Evolutionary conservation across 2,113 vertebrate genomes (phyloP).

Genomic region (Erythrocercus mccallii): DNA sequence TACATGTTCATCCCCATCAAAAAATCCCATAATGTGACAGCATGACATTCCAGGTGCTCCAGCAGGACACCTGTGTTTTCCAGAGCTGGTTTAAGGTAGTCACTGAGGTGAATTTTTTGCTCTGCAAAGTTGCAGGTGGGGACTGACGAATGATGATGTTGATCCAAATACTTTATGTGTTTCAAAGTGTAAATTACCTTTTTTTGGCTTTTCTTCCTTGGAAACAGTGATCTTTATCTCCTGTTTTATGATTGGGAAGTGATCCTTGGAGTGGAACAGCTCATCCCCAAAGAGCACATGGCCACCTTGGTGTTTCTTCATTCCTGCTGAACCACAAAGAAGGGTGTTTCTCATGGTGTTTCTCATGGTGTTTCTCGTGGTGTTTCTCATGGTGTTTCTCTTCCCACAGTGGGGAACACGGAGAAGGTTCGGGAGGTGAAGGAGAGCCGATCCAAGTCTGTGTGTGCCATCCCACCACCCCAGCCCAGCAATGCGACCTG

Average conservation of each 20-base stretch:
- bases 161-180: neutral
- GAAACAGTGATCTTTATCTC: neutral
- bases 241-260: neutral
- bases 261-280: neutral
- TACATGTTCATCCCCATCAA: accelerated
- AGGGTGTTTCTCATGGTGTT: neutral
- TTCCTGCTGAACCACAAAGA: neutral
- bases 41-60: neutral
- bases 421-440: neutral
- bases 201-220: neutral
- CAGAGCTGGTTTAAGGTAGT: neutral
- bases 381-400: neutral
- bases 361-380: neutral
- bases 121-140: neutral
- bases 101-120: neutral
- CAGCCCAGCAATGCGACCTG: neutral
- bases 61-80: neutral
- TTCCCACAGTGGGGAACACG: neutral
- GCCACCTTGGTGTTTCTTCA: neutral
- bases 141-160: neutral
- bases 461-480: neutral
- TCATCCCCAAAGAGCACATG: neutral
- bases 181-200: neutral
- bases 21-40: too few relatives aligned
- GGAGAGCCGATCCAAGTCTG: neutral